These are phyloP conservation scores for Athetis lepigone DNA, from an alignment of 2,888 invertebrate species.

Conservation along the genomic window DNA sequence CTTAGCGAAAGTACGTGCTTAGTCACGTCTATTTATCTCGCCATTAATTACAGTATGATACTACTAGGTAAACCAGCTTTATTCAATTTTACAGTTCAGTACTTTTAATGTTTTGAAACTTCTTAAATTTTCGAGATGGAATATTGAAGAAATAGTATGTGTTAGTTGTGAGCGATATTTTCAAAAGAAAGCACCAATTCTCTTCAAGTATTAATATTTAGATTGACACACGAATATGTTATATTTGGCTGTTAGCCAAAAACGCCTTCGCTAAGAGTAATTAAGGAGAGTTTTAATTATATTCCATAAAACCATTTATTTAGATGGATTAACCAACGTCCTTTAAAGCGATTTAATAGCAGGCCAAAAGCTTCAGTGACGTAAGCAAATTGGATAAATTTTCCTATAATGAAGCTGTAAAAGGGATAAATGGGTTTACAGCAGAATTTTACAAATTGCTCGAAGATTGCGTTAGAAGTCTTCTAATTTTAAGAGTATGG, in stretches of 20 bases:
- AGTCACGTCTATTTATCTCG: too few relatives aligned
- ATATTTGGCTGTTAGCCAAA: neutral
- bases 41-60: too few relatives aligned
- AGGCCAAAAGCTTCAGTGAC: conserved; percentile 38
- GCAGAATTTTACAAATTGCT: conserved; percentile 39
- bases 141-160: too few relatives aligned
- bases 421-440: conserved; percentile 40
- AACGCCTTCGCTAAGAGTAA: neutral
- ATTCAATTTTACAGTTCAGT: too few relatives aligned
- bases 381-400: conserved; percentile 54
- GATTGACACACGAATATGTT: neutral
- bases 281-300: neutral
- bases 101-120: too few relatives aligned
- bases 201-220: too few relatives aligned
- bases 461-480: conserved; percentile 24
- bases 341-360: conserved; percentile 27
- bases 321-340: conserved; percentile 21
- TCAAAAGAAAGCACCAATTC: too few relatives aligned
- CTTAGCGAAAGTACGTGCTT: too few relatives aligned
- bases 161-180: too few relatives aligned
- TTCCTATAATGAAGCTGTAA: conserved; percentile 43
- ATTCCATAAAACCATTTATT: conserved; percentile 14
- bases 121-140: too few relatives aligned
- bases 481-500: conserved; percentile 36
- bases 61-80: too few relatives aligned